Base-by-base conservation (phyloP, 2,888 invertebrate genomes). In the Teinopalpus imperialis region DNA sequence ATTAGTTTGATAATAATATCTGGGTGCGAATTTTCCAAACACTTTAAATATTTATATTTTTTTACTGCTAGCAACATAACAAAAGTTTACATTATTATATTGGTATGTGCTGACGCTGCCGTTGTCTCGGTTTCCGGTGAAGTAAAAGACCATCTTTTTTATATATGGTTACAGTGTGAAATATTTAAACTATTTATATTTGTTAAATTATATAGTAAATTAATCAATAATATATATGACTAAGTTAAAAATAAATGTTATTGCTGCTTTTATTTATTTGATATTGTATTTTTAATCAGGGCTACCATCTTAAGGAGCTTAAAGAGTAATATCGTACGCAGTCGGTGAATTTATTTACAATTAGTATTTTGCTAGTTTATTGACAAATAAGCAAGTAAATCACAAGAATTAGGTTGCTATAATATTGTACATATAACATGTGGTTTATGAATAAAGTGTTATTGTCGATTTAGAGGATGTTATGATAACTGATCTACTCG, bases 261-360 rank as follows among this genome's bases (percentile, higher is more conserved):
- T 12, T 14, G 20, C n/a, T 5, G 3, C 23, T 1, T 40, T 39
- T 39, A 12, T n/a, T 1, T 9, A 51, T 44, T 53, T 49, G 37
- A 44, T 42, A 49, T 32, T 23, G 29, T n/a, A n/a, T n/a, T n/a
- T n/a, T n/a, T 37, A 55, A 51, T 52, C 82, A 83, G 62, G 73
- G 61, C 68, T 81, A 62, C 85, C 87, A 88, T 61, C 71, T 51
- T 54, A 51, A 58, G 48, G 51, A 61, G 49, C 54, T 54, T 59
- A 65, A 64, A 72, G 73, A 76, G 73, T 78, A 74, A 80, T 81
- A 76, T 86, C 79, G 81, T 85, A 83, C 81, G 85, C 78, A 83
- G 82, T 87, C 86, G 86, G 86, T 86, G 79, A 81, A 83, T 83
- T 61, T 73, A 71, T 86, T 87, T 88, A 86, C 86, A 77, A 80